Evolutionary conservation across 2,888 invertebrate genomes (phyloP).

Genomic region (Tortrix viridana): DNA sequence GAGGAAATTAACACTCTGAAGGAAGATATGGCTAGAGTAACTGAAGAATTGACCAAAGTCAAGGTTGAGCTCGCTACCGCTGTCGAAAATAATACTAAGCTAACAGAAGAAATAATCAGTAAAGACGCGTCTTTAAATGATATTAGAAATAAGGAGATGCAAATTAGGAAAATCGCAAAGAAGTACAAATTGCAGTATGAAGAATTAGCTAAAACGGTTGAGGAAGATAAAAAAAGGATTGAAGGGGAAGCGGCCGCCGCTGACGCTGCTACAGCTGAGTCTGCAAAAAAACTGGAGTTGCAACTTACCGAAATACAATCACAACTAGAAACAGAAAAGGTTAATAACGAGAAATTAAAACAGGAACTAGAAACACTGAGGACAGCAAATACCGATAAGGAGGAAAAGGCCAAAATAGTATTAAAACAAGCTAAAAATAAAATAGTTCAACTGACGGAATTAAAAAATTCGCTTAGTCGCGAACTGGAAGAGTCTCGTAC

Average conservation of each 20-base stretch:
- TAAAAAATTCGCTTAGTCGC: constrained; percentile 85
- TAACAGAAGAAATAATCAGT: constrained; percentile 86
- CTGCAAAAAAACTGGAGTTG: constrained; percentile 81
- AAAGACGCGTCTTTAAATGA: constrained; percentile 88
- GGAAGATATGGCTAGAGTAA: constrained; percentile 83
- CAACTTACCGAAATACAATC: constrained; percentile 71
- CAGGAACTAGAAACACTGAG: constrained; percentile 86
- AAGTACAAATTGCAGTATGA: constrained; percentile 95
- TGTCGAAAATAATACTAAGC: constrained; percentile 85
- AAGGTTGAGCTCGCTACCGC: constrained; percentile 84
- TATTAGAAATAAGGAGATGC: constrained; percentile 87
- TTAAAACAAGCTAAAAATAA: constrained; percentile 90
- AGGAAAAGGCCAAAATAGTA: constrained; percentile 87
- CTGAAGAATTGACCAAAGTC: constrained; percentile 86
- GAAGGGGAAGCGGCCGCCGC: constrained; percentile 83
- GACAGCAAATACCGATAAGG: constrained; percentile 83
- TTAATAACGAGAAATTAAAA: constrained; percentile 86
- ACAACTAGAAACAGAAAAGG: constrained; percentile 74
- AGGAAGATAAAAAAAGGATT: constrained; percentile 85
- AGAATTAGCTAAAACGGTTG: constrained; percentile 87
- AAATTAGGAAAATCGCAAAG: constrained; percentile 94
- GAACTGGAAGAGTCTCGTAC: constrained; percentile 83
- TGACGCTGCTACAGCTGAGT: constrained; percentile 71
- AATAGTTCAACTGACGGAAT: constrained; percentile 89
- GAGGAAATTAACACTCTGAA: constrained; percentile 86